Evolutionary conservation across 2,113 vertebrate species (phyloP).

Genomic region (Nipponia nippon): DNA sequence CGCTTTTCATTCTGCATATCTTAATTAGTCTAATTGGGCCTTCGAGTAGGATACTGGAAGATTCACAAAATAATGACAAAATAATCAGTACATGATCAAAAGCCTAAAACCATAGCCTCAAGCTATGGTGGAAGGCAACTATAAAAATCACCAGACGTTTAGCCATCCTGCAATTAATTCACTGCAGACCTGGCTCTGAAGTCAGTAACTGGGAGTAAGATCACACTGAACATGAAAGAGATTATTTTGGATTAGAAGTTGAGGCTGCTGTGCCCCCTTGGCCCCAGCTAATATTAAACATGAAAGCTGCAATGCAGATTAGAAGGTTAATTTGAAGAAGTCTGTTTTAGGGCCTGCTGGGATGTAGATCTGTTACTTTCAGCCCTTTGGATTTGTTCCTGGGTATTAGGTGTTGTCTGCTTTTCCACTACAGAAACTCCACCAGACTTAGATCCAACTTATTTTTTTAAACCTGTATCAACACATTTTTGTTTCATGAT

Average conservation of each 20-base stretch:
- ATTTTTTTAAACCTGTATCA: not conserved
- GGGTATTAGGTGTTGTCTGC: not conserved
- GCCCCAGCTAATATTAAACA: not conserved
- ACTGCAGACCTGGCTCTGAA: not conserved
- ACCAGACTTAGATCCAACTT: not conserved
- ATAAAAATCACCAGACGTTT: not conserved
- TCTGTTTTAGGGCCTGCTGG: not conserved
- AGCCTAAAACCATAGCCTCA: not conserved
- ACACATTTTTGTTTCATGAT: not conserved
- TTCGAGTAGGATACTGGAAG: not conserved
- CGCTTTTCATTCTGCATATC: not conserved
- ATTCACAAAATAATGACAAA: not conserved
- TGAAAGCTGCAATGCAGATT: not conserved
- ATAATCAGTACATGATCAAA: not conserved
- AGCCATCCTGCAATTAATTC: not conserved
- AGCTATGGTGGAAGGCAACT: not conserved
- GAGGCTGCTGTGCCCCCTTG: not conserved
- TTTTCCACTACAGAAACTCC: not conserved
- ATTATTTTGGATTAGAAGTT: not conserved
- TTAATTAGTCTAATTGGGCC: not conserved
- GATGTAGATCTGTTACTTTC: not conserved
- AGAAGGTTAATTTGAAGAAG: not conserved
- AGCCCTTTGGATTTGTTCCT: not conserved
- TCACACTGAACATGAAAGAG: not conserved
- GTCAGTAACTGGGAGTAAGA: not conserved